phyloP scores from a whole-genome alignment of 2,113 vertebrate genomes.

The Clupea harengus region DNA sequence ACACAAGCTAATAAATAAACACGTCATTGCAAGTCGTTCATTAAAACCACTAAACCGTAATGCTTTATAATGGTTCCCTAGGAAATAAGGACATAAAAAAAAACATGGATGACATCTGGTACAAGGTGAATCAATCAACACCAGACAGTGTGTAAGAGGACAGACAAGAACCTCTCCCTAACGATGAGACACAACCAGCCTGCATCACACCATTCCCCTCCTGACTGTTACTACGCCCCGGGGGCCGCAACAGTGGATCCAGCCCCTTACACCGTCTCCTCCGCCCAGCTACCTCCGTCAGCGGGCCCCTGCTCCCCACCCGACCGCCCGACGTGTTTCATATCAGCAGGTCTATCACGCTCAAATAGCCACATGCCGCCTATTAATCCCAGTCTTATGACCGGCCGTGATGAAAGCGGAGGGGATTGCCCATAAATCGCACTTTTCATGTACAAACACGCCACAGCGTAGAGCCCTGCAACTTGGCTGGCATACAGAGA shows the following conservation, averaged over 20 bases:
- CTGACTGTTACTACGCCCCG: not conserved
- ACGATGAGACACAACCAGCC: not conserved
- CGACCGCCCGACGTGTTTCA: not conserved
- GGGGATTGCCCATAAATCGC: not conserved
- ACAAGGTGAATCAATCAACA: not conserved
- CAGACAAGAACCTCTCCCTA: not conserved
- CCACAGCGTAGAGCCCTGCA: not conserved
- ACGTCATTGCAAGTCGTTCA: not conserved
- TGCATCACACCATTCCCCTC: not conserved
- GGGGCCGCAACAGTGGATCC: not conserved
- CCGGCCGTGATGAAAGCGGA: not conserved
- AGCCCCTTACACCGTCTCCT: not conserved
- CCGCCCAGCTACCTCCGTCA: not conserved
- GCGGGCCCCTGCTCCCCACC: not conserved
- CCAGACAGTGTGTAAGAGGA: not conserved
- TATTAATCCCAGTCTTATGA: constrained; percentile 9
- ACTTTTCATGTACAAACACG: constrained; percentile 8
- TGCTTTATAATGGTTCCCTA: not conserved
- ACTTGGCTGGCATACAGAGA: not conserved
- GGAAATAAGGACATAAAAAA: not conserved
- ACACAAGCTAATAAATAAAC: not conserved
- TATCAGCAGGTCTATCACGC: constrained; percentile 9
- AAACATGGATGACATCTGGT: not conserved
- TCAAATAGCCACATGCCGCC: not conserved
- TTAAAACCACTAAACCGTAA: not conserved